Conservation (phyloP, 2,797 vertebrate species). For the Semotilus atromaculatus region DNA sequence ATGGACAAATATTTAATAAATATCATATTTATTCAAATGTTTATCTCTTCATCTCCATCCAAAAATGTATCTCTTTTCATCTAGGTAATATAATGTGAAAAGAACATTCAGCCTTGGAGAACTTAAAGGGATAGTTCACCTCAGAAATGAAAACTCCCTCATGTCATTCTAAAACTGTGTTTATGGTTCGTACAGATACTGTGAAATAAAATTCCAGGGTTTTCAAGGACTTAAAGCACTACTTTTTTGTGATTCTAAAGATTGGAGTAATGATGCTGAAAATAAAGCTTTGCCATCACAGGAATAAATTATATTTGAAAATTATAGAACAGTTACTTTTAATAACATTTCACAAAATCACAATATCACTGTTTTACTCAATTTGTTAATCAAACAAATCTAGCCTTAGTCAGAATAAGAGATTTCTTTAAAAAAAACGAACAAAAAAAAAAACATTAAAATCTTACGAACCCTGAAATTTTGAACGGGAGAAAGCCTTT, state of each 20-base stretch:
- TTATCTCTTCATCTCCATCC: background rate
- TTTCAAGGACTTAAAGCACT: too few relatives aligned
- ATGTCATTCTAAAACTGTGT: background rate
- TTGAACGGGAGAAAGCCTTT: background rate
- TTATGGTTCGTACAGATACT: too few relatives aligned
- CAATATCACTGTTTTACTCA: background rate
- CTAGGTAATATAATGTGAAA: background rate
- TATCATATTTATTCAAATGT: background rate
- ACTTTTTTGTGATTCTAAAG: background rate
- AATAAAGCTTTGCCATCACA: background rate
- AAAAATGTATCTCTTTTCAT: background rate
- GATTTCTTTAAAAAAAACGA: too few relatives aligned
- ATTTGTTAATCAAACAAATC: background rate
- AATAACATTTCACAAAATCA: background rate
- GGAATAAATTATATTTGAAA: background rate
- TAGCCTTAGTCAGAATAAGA: background rate
- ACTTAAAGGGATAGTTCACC: background rate
- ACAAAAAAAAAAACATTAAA: background rate
- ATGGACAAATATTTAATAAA: background rate
- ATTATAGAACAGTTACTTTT: background rate
- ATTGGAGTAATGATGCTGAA: background rate
- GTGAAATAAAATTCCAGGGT: too few relatives aligned
- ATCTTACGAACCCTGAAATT: background rate
- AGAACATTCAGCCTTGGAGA: background rate
- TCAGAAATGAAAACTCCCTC: background rate